Evolutionary conservation across 2,797 vertebrate genomes (phyloP), one percentile per base, ranked within the genome.

Genomic region (Bradypus variegatus): DNA sequence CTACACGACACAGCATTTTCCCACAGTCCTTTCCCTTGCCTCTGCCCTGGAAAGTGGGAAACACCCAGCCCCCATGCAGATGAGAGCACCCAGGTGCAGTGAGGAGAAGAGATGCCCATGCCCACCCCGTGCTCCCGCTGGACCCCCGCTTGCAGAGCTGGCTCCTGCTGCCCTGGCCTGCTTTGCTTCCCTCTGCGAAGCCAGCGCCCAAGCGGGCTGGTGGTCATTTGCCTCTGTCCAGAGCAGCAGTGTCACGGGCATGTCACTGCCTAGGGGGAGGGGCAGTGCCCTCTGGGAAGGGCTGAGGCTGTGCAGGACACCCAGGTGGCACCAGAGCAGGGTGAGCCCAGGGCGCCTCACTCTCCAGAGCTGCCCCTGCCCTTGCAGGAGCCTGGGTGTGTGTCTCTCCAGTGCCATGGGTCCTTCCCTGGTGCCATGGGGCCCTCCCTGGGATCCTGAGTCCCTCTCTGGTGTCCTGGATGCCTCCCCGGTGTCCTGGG

Each of bases 71-170:
- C 7, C 87, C 75, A 82, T 83, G 45, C 33, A 48, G 10, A 65
- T 19, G 41, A 70, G 25, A 83, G 67, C 38, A 53, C 6, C 12
- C 41, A 64, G 27, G 15, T 31, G 18, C 36, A 25, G 64, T 33
- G 41, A 76, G 45, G 31, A 45, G 64, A 9, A 29, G 2, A 0
- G 11, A 76, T 13, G 15, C 27, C 27, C 29, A 70, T 80, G 48
- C 67, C 67, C 11, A 5, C 38, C 4, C 21, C 5, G 8, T 78
- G 55, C 11, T 23, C 55, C 65, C 15, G 4, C 18, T 11, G 21
- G 29, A 12, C 38, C 6, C 50, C 31, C 33, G 3, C 1, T 10
- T 25, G 13, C 14, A 10, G 1, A n/a, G 29, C n/a, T 41, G 8
- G 41, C 41, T 45, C 41, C 41, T 1, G 4, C 76, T 2, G 0